Evolutionary conservation across 2,797 vertebrate genomes (phyloP).

Genomic region (Psittacula echo): DNA sequence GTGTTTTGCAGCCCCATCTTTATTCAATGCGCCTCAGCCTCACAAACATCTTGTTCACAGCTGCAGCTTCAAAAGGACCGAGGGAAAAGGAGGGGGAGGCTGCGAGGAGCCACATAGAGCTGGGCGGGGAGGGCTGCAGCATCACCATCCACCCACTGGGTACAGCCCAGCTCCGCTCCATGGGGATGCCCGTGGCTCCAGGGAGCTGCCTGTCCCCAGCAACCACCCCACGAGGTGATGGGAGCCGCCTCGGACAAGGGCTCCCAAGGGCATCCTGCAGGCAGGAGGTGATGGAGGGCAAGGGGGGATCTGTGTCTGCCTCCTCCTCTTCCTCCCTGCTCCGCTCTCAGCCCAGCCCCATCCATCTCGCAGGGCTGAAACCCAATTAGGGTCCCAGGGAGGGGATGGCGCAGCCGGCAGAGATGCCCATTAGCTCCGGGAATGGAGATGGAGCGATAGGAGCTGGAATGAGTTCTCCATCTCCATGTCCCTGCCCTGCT

Average conservation of each 20-base stretch:
- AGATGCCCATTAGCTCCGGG: slow-evolving; percentile 30
- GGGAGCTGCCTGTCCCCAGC: not conserved
- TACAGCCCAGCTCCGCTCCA: not conserved
- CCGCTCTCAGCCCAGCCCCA: not conserved
- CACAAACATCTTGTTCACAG: slow-evolving; percentile 33
- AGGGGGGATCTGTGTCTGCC: not conserved
- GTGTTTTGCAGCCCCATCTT: slow-evolving; percentile 18
- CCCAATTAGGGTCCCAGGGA: not conserved
- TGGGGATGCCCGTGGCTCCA: not conserved
- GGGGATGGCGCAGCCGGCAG: not conserved
- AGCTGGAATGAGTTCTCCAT: slow-evolving; percentile 1
- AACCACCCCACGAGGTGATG: accelerated
- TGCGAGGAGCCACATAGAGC: not conserved
- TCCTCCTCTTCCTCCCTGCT: not conserved
- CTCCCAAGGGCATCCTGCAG: not conserved
- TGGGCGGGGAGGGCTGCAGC: not conserved
- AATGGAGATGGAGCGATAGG: slow-evolving; percentile 27
- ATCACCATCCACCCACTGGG: not conserved
- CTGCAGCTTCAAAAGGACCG: slow-evolving; percentile 32
- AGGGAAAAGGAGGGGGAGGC: not conserved
- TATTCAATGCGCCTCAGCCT: not conserved
- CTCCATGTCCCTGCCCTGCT: not conserved
- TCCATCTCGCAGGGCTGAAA: slow-evolving; percentile 31
- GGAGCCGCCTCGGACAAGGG: accelerated
- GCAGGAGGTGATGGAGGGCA: not conserved